A percentile compares a stretch with the other conserved stretches of the same genome.
Conservation (phyloP, 2,888 invertebrate species). For the Ormia ochracea region DNA sequence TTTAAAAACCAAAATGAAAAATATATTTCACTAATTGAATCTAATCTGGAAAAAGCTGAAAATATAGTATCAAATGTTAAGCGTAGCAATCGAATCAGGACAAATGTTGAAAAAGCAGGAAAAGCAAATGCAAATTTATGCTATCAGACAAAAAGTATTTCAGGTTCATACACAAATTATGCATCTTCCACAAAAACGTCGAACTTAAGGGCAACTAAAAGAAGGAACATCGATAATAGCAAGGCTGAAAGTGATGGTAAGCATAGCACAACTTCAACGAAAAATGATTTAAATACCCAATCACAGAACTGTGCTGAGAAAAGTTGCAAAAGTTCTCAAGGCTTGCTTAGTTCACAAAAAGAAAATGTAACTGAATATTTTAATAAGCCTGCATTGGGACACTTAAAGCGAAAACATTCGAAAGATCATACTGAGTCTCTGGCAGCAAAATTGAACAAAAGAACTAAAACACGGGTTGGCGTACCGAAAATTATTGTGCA, state of each 20-base stretch:
- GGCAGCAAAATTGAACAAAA: neutral
- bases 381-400: constrained; percentile 20
- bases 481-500: constrained; percentile 68
- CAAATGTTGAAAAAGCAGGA: no score
- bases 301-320: neutral
- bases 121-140: no score
- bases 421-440: neutral
- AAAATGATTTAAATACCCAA: neutral
- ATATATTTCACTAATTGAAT: no score
- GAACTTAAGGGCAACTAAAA: neutral
- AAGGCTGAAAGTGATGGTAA: neutral
- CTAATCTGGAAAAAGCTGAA: neutral
- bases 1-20: neutral
- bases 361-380: constrained; percentile 41
- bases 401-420: constrained; percentile 35
- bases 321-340: neutral
- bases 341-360: constrained; percentile 37
- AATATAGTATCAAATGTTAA: no score
- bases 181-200: neutral
- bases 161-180: no score
- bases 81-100: no score
- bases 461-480: constrained; percentile 64
- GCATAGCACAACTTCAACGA: neutral
- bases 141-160: no score
- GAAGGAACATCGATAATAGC: neutral